phyloP scores from a whole-genome alignment of 2,797 vertebrate species.

The Huso huso region DNA sequence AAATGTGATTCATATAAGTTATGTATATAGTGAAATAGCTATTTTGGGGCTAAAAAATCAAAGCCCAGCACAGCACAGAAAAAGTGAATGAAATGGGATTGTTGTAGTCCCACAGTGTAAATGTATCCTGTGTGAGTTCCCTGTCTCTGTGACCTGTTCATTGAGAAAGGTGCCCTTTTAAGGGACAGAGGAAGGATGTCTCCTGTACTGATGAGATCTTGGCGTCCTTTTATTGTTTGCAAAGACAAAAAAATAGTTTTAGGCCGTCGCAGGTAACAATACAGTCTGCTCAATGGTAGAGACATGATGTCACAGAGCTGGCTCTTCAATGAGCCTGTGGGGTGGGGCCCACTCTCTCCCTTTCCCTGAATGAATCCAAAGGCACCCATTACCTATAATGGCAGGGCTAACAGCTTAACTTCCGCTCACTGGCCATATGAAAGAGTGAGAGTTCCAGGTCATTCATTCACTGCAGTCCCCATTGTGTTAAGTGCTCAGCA shows the following conservation, averaged over 20 bases:
- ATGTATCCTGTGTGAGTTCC: constrained; percentile 27
- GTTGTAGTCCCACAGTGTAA: not conserved
- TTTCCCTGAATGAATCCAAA: constrained; percentile 29
- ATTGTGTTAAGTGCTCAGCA: constrained; percentile 38
- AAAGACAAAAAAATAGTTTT: constrained; percentile 51
- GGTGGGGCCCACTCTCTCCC: constrained; percentile 32
- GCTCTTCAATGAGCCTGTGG: constrained; percentile 39
- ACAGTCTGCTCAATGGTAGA: constrained; percentile 47
- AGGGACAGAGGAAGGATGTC: constrained; percentile 45
- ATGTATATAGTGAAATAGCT: too few species aligned
- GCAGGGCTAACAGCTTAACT: constrained; percentile 52
- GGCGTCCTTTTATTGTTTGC: constrained; percentile 52
- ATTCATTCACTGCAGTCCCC: constrained; percentile 51
- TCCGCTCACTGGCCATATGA: constrained; percentile 50
- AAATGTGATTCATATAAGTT: too few species aligned
- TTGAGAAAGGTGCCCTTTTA: constrained; percentile 34
- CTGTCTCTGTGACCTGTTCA: constrained; percentile 3
- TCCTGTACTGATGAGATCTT: constrained; percentile 46
- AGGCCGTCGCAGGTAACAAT: constrained; percentile 53
- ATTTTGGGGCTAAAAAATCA: too few species aligned
- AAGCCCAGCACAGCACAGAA: too few species aligned
- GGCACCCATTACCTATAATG: constrained; percentile 39
- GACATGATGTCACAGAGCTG: constrained; percentile 58
- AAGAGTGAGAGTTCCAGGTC: constrained; percentile 59
- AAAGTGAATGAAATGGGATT: not conserved